Percentiles rank a stretch among this genome's conserved stretches.
Evolutionary conservation across 2,797 vertebrate species (phyloP).

Genomic region (Sebastes itinus): DNA sequence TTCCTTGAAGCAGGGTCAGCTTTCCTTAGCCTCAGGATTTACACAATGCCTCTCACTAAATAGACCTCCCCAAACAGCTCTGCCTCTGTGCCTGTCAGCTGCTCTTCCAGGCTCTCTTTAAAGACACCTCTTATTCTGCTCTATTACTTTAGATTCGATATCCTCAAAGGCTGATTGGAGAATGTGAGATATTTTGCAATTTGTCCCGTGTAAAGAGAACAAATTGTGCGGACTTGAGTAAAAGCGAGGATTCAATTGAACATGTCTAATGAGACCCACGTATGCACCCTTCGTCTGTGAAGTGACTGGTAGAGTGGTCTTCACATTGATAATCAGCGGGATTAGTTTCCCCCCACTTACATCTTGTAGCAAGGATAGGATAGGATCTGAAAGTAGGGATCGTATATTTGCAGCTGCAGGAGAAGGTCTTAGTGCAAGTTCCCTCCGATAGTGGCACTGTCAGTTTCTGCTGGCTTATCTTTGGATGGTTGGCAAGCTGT

Average conservation of each 20-base stretch:
- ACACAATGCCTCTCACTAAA: slow-evolving; percentile 47
- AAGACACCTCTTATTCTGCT: slow-evolving; percentile 12
- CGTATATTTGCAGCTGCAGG: slow-evolving; percentile 24
- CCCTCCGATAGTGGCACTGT: slow-evolving; percentile 12
- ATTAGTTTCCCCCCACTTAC: slow-evolving; percentile 46
- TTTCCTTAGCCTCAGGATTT: slow-evolving; percentile 37
- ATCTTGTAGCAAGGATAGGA: slow-evolving; percentile 35
- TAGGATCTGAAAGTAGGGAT: slow-evolving; percentile 28
- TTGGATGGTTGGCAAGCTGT: slow-evolving; percentile 11
- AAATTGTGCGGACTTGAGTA: slow-evolving; percentile 29
- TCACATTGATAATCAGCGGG: slow-evolving; percentile 55
- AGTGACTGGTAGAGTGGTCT: slow-evolving; percentile 22
- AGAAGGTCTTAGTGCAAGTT: slow-evolving; percentile 11
- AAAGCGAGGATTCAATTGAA: slow-evolving; percentile 35
- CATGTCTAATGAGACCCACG: slow-evolving; percentile 34
- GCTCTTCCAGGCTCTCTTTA: not conserved
- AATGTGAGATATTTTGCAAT: not conserved
- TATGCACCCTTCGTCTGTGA: slow-evolving; percentile 27
- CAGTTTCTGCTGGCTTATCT: slow-evolving; percentile 33
- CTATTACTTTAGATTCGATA: not conserved
- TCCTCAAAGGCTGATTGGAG: not conserved
- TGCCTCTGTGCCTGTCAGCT: slow-evolving; percentile 21
- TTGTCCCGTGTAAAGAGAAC: slow-evolving; percentile 48
- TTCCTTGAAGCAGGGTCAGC: slow-evolving; percentile 39
- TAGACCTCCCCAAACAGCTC: slow-evolving; percentile 36